A percentile compares a stretch with the other conserved stretches of the same genome.
phyloP scores from a whole-genome alignment of 2,888 invertebrate genomes.

The Helobdella robusta region DNA sequence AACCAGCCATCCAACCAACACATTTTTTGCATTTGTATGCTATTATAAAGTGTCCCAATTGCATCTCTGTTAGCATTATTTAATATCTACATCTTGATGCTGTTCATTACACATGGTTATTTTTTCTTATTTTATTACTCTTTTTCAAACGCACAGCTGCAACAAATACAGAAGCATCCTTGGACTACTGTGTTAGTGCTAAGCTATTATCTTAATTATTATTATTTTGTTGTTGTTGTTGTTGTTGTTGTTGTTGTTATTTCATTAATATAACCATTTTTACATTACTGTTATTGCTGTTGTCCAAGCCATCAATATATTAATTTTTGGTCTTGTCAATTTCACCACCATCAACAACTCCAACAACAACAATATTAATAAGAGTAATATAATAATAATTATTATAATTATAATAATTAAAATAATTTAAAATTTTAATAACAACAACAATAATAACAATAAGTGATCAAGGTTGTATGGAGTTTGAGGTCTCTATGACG shows the following conservation, averaged over 20 bases:
- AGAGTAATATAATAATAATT: not conserved
- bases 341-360: not conserved
- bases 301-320: not conserved
- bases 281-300: not conserved
- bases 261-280: not conserved
- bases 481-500: conserved; percentile 95
- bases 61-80: too few species aligned
- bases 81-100: too few species aligned
- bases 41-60: too few species aligned
- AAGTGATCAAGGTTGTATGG: conserved; percentile 56
- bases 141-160: conserved; percentile 58
- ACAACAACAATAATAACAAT: not conserved
- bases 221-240: not conserved
- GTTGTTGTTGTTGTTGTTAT: not conserved
- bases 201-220: not conserved
- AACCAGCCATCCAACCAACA: too few species aligned
- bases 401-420: not conserved
- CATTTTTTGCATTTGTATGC: too few species aligned
- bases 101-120: too few species aligned
- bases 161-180: conserved; percentile 89
- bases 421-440: not conserved
- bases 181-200: conserved; percentile 81
- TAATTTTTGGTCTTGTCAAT: not conserved
- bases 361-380: too few species aligned
- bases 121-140: too few species aligned